A percentile compares a stretch with the other conserved stretches of the same genome.
Conservation (phyloP, 2,113 vertebrate genomes). For the Terrapene triunguis region DNA sequence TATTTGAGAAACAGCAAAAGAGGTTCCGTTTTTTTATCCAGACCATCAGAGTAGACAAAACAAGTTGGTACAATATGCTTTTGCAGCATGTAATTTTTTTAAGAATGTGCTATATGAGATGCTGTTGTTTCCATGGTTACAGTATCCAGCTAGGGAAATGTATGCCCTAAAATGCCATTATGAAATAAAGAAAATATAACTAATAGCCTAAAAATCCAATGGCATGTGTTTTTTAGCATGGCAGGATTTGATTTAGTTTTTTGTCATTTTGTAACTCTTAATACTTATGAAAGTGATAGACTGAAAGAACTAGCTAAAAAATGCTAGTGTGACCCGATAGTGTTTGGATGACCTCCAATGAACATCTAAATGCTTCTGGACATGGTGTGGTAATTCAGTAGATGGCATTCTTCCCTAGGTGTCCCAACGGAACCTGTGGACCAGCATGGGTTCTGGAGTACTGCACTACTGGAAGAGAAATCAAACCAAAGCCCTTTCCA, state of each 20-base stretch:
- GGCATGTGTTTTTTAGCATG: neutral
- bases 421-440: neutral
- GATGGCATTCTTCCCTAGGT: neutral
- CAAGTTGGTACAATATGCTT: neutral
- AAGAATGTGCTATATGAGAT: slow-evolving; percentile 27
- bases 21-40: neutral
- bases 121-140: slow-evolving; percentile 58
- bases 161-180: neutral
- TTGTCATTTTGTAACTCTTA: slow-evolving; percentile 19
- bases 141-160: slow-evolving; percentile 8
- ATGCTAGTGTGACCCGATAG: neutral
- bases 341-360: neutral
- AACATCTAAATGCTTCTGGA: neutral
- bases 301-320: slow-evolving; percentile 4
- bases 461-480: neutral
- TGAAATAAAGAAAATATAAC: slow-evolving; percentile 38
- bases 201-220: neutral
- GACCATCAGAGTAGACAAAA: slow-evolving; percentile 29
- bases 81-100: slow-evolving; percentile 54
- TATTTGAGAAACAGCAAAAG: neutral
- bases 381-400: neutral
- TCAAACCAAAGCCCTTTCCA: neutral
- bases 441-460: neutral
- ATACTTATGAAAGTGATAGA: neutral
- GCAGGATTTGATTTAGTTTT: slow-evolving; percentile 15